Conservation (phyloP, 64 coral and sea anemone genomes). For the Astreopora myriophthalma region DNA sequence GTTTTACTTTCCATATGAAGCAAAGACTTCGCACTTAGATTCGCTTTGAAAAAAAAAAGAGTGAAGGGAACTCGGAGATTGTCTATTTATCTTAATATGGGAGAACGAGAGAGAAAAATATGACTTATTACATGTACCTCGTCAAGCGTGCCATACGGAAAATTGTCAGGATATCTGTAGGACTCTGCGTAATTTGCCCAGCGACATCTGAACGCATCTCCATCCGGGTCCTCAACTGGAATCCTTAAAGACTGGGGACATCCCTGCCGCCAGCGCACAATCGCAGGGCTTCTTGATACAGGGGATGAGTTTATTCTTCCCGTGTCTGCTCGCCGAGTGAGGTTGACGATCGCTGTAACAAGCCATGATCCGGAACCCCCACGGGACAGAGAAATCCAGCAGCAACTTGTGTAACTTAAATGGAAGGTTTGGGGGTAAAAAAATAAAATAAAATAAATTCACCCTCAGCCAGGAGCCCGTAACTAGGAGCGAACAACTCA, state of each 20-base stretch:
- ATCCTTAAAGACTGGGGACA: slow-evolving; percentile 43
- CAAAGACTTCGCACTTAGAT: too few relatives aligned
- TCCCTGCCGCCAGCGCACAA: slow-evolving; percentile 31
- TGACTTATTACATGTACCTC: too few relatives aligned
- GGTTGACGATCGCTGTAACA: slow-evolving; percentile 23
- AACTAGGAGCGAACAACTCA: too few relatives aligned
- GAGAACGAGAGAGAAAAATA: too few relatives aligned
- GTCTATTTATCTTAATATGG: too few relatives aligned
- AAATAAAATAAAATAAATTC: background rate
- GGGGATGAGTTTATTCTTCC: slow-evolving; percentile 74
- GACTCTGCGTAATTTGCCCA: slow-evolving; percentile 38
- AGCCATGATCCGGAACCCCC: slow-evolving; percentile 30
- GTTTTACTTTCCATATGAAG: too few relatives aligned
- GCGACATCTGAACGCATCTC: slow-evolving; percentile 67
- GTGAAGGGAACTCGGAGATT: too few relatives aligned
- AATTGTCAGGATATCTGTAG: slow-evolving; percentile 1
- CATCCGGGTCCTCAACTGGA: slow-evolving; percentile 73
- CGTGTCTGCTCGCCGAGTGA: slow-evolving; percentile 37
- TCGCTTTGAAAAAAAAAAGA: too few relatives aligned
- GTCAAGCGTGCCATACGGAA: slow-evolving; percentile 57
- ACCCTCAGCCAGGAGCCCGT: too few relatives aligned
- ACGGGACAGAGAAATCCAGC: slow-evolving; percentile 31
- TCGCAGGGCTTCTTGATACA: slow-evolving; percentile 51
- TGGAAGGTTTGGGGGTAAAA: background rate
- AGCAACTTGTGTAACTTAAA: slow-evolving; percentile 45